Conservation (phyloP, 2,797 vertebrate species). For the Brotula barbata region DNA sequence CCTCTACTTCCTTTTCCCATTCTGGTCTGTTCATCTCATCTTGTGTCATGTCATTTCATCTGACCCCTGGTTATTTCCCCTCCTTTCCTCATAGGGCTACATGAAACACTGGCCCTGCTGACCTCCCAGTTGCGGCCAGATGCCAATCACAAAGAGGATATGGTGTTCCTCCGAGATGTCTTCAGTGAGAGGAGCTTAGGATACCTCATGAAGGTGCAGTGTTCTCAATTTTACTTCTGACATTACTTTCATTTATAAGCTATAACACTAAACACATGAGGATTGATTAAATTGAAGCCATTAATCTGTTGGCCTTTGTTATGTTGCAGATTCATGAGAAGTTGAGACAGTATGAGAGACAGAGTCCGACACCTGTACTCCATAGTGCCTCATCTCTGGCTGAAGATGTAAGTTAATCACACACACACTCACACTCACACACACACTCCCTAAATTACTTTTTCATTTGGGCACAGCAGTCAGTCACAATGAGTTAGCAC, state of each 20-base stretch:
- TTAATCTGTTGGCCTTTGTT: not conserved
- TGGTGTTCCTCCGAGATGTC: conserved; percentile 92
- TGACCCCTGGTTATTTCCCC: conserved; percentile 22
- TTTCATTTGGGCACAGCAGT: conserved; percentile 37
- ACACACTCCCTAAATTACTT: conserved; percentile 34
- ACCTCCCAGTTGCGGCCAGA: conserved; percentile 93
- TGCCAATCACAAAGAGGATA: conserved; percentile 94
- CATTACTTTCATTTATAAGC: too few relatives aligned
- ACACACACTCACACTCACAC: conserved; percentile 24
- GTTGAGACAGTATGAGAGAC: conserved; percentile 90
- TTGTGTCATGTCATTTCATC: too few relatives aligned
- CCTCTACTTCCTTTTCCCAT: too few relatives aligned
- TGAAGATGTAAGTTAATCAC: conserved; percentile 85
- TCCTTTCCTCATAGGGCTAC: conserved; percentile 79
- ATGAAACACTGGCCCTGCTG: conserved; percentile 92
- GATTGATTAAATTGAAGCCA: too few relatives aligned
- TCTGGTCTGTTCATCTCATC: too few relatives aligned
- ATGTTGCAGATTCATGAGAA: conserved; percentile 92
- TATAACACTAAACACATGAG: too few relatives aligned
- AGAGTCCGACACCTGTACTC: conserved; percentile 90
- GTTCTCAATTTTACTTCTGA: not conserved
- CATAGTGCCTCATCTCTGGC: conserved; percentile 90
- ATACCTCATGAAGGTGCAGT: conserved; percentile 90
- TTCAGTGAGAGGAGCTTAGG: conserved; percentile 93
- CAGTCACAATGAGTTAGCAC: conserved; percentile 50